A percentile compares a stretch with the other conserved stretches of the same genome.
These are phyloP conservation scores for Felis chaus DNA, from an alignment of 2,113 vertebrate genomes.

Conservation along the genomic window DNA sequence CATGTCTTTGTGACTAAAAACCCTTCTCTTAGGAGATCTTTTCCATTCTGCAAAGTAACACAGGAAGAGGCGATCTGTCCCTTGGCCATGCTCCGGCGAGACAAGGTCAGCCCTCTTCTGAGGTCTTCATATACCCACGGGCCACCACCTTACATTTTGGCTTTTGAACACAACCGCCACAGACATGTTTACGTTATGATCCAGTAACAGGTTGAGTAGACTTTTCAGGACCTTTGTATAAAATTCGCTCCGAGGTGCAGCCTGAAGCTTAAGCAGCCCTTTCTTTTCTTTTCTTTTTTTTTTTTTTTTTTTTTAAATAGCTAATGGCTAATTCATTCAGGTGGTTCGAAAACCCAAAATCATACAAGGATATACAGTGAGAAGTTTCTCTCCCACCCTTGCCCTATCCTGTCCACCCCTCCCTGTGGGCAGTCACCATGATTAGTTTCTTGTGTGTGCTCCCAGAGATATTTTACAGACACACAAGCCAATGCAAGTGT, in stretches of 20 bases:
- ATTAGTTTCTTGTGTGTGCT: not conserved
- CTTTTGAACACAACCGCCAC: not conserved
- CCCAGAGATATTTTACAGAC: not conserved
- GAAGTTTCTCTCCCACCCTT: not conserved
- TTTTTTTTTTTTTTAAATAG: not conserved
- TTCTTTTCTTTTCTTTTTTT: not conserved
- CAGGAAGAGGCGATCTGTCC: not conserved
- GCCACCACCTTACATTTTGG: not conserved
- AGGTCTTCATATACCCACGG: not conserved
- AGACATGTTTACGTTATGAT: not conserved
- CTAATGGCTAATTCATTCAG: not conserved
- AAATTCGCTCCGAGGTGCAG: not conserved
- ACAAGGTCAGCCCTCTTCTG: not conserved
- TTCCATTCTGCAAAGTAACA: not conserved
- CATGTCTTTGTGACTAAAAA: not conserved
- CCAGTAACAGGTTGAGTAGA: not conserved
- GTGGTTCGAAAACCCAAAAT: not conserved
- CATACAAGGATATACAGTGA: not conserved
- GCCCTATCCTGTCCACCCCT: not conserved
- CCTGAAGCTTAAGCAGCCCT: not conserved
- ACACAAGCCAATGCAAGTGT: not conserved
- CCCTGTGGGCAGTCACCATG: not conserved
- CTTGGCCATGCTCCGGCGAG: not conserved
- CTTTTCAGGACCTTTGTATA: not conserved
- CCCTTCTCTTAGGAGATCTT: not conserved